Percentiles rank a stretch among this genome's conserved stretches.
These are phyloP conservation scores for Aepyceros melampus DNA, from an alignment of 2,113 vertebrate genomes.

Conservation along the genomic window DNA sequence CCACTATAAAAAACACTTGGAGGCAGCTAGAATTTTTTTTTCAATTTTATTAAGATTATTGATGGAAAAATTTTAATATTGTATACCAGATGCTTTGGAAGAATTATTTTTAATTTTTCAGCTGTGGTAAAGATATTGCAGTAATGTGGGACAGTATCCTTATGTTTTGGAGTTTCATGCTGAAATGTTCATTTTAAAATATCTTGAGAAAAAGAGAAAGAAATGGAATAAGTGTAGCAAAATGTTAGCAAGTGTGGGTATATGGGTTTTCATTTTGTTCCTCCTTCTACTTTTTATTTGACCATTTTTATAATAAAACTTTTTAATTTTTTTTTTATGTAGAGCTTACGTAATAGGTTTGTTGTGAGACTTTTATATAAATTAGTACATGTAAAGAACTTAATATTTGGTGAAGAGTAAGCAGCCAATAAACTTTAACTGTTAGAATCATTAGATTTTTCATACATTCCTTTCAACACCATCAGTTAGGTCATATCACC, in stretches of 20 bases:
- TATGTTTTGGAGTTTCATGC: not conserved
- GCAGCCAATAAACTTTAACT: not conserved
- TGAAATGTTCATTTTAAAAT: not conserved
- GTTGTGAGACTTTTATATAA: not conserved
- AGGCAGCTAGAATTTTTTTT: not conserved
- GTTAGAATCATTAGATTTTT: not conserved
- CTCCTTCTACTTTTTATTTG: not conserved
- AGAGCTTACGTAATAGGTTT: not conserved
- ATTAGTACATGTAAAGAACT: not conserved
- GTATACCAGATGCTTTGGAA: not conserved
- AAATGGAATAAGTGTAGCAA: not conserved
- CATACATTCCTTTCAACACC: not conserved
- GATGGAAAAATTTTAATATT: not conserved
- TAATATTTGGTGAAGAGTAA: not conserved
- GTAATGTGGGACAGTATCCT: not conserved
- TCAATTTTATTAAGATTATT: not conserved
- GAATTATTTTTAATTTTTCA: not conserved
- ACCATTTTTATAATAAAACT: not conserved
- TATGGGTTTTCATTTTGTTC: not conserved
- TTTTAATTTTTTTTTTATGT: not conserved
- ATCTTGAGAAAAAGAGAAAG: not conserved
- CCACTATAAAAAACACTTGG: not conserved
- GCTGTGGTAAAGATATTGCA: not conserved
- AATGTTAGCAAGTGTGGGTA: not conserved
- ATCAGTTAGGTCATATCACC: not conserved